Conservation (phyloP, 2,113 vertebrate genomes). For the Neopipo cinnamomea region DNA sequence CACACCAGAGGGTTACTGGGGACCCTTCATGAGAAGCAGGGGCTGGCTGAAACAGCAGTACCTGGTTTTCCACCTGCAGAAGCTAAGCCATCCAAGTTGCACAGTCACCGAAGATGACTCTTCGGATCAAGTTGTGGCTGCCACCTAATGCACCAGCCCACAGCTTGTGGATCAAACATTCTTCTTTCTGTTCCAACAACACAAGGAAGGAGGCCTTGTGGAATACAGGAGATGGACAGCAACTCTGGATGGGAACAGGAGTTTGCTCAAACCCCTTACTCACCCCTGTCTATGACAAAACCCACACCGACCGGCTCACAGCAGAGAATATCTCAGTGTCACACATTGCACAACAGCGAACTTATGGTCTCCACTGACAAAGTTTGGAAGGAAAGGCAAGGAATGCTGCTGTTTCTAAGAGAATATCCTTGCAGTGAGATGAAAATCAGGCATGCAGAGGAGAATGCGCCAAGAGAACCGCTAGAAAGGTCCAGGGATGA, state of each 20-base stretch:
- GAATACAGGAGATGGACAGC: neutral
- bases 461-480: neutral
- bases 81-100: neutral
- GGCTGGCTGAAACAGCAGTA: neutral
- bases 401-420: fast-evolving
- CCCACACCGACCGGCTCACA: neutral
- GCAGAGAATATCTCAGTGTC: neutral
- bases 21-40: fast-evolving
- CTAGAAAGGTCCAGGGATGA: neutral
- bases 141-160: fast-evolving
- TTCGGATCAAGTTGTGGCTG: neutral
- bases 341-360: neutral
- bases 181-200: neutral
- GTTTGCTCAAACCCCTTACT: neutral
- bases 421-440: neutral
- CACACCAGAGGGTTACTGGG: fast-evolving
- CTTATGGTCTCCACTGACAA: fast-evolving
- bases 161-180: neutral
- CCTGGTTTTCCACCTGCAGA: neutral
- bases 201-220: neutral
- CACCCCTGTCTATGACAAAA: neutral
- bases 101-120: neutral
- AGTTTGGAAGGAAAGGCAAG: neutral
- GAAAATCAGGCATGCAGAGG: neutral
- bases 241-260: fast-evolving